A percentile compares a stretch with the other conserved stretches of the same genome.
These are phyloP conservation scores for Platichthys stellatus DNA, from an alignment of 2,113 vertebrate genomes.

Conservation along the genomic window DNA sequence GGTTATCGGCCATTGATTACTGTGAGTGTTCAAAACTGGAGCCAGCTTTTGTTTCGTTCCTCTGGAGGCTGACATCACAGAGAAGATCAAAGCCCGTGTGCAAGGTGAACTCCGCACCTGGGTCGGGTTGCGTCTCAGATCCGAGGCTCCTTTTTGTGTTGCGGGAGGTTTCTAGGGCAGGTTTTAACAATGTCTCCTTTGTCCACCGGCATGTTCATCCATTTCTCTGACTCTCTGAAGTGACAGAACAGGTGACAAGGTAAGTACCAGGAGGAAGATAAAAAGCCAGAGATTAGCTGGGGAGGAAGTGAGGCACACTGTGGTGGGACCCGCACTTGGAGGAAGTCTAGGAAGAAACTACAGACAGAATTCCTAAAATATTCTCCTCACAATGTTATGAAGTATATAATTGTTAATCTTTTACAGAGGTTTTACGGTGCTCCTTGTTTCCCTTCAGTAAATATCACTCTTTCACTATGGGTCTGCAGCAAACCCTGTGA, in stretches of 20 bases:
- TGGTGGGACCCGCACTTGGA: not conserved
- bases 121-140: constrained; percentile 9
- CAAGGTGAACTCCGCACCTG: constrained; percentile 48
- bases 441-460: not conserved
- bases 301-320: constrained; percentile 26
- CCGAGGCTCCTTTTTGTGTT: constrained; percentile 37
- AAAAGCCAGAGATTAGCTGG: constrained; percentile 44
- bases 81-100: constrained; percentile 33
- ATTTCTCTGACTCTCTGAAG: constrained; percentile 36
- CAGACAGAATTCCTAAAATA: not conserved
- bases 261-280: constrained; percentile 38
- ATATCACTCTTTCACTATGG: not conserved
- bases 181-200: constrained; percentile 57
- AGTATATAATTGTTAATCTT: not conserved
- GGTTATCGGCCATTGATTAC: not conserved
- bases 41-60: not conserved
- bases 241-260: constrained; percentile 38
- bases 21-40: not conserved
- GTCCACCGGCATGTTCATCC: constrained; percentile 31
- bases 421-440: not conserved
- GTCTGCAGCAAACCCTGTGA: not conserved
- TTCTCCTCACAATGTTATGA: not conserved
- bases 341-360: not conserved
- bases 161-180: constrained; percentile 43
- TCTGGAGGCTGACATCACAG: constrained; percentile 16